Percentiles rank a stretch among this genome's conserved stretches.
phyloP scores from a whole-genome alignment of 2,113 vertebrate species.

The Nibea albiflora region DNA sequence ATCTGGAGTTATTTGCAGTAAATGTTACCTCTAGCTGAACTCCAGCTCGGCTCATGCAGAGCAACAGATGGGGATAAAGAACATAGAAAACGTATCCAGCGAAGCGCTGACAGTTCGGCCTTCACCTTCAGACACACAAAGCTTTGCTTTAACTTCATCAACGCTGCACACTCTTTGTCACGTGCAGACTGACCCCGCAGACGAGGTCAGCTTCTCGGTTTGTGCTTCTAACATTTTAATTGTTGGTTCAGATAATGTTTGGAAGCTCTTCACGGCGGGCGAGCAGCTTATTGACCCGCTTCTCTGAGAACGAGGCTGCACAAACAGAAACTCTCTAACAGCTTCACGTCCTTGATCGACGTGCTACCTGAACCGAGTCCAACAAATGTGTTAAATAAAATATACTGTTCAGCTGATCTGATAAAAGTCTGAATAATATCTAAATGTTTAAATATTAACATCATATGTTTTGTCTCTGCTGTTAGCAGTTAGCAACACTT shows the following conservation, averaged over 20 bases:
- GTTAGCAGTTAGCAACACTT: too few relatives aligned
- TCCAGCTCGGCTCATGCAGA: constrained; percentile 12
- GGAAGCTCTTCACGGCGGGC: not conserved
- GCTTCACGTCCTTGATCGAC: too few relatives aligned
- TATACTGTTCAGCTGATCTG: too few relatives aligned
- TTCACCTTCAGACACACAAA: not conserved
- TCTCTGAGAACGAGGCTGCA: too few relatives aligned
- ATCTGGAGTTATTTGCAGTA: not conserved
- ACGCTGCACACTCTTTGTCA: not conserved
- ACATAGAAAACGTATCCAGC: not conserved
- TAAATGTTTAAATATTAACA: too few relatives aligned
- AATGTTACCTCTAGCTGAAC: constrained; percentile 28
- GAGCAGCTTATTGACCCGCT: not conserved
- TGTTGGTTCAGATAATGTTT: not conserved
- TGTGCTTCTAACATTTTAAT: not conserved
- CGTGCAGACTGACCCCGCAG: not conserved
- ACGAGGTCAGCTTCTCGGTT: not conserved
- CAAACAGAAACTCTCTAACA: too few relatives aligned
- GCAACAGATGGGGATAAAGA: constrained; percentile 41
- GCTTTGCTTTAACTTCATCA: not conserved
- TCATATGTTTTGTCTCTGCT: too few relatives aligned
- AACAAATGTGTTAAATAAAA: too few relatives aligned
- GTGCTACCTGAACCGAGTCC: too few relatives aligned
- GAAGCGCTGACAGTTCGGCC: not conserved
- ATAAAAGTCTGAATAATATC: too few relatives aligned